Evolutionary conservation across 2,888 invertebrate species (phyloP).

Genomic region (Chloroclysta siterata): DNA sequence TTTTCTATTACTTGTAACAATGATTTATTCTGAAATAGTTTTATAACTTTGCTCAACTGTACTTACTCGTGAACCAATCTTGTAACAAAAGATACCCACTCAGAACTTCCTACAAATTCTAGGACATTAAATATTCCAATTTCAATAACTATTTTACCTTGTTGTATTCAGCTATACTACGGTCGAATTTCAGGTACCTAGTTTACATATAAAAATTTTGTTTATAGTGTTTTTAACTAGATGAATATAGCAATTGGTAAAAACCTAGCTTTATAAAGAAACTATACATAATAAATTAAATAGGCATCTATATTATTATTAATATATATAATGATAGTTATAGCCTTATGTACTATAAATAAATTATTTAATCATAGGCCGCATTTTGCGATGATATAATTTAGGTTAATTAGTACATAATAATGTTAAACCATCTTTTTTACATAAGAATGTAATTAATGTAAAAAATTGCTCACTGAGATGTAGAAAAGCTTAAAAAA

Average conservation of each 20-base stretch:
- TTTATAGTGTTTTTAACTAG: conserved; percentile 7
- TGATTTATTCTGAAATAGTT: conserved; percentile 4
- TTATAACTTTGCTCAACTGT: neutral
- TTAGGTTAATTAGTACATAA: no score
- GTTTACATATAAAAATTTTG: conserved; percentile 3
- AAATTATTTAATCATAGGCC: conserved; percentile 4
- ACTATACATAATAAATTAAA: neutral
- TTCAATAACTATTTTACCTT: neutral
- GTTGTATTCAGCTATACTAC: neutral
- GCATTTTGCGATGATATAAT: conserved; percentile 2
- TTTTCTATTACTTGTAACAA: conserved; percentile 31
- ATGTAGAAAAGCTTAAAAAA: neutral
- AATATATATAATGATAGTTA: neutral
- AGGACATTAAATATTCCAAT: neutral
- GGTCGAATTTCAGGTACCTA: conserved; percentile 29
- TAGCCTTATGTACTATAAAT: neutral
- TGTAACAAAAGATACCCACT: neutral
- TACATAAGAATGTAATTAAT: no score
- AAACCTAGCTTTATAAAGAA: conserved; percentile 4
- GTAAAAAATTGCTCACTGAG: no score
- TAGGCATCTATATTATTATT: conserved; percentile 3
- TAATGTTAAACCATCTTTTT: no score
- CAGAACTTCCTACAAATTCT: neutral
- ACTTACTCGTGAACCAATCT: neutral
- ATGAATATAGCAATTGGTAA: conserved; percentile 10